These are phyloP conservation scores for Pseudorasbora parva DNA, from an alignment of 2,113 vertebrate species.

Conservation along the genomic window DNA sequence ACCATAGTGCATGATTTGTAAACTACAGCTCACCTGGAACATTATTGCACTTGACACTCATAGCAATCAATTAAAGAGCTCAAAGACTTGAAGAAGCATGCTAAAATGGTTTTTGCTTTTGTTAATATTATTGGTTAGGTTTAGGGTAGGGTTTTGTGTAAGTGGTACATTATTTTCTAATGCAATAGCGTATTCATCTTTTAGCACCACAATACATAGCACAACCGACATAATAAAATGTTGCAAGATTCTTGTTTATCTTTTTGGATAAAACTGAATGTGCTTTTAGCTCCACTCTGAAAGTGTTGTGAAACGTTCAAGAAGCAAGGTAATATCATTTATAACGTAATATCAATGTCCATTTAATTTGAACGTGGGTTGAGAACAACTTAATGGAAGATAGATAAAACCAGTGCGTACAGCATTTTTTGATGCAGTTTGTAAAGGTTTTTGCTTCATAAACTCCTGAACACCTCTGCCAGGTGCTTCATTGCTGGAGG, in stretches of 20 bases:
- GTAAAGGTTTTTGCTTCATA: conserved; percentile 7
- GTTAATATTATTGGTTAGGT: background rate
- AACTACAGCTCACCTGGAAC: background rate
- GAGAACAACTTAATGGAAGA: background rate
- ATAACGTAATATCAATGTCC: too few species aligned
- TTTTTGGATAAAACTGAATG: background rate
- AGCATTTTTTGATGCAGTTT: background rate
- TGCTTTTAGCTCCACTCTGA: background rate
- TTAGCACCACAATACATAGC: background rate
- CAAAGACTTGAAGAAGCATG: background rate
- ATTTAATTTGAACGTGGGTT: background rate
- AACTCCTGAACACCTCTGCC: background rate
- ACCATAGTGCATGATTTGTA: background rate
- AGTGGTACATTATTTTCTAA: background rate
- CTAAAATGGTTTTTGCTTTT: background rate
- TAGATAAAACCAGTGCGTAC: background rate
- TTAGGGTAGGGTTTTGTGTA: background rate
- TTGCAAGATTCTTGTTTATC: background rate
- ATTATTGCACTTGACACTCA: background rate
- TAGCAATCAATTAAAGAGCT: background rate
- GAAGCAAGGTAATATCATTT: background rate
- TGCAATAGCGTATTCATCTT: background rate
- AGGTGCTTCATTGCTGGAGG: background rate
- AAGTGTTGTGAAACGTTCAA: background rate
- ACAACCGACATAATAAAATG: background rate